phyloP scores from a whole-genome alignment of 2,113 vertebrate species.

The Cyphomyrus discorhynchus region DNA sequence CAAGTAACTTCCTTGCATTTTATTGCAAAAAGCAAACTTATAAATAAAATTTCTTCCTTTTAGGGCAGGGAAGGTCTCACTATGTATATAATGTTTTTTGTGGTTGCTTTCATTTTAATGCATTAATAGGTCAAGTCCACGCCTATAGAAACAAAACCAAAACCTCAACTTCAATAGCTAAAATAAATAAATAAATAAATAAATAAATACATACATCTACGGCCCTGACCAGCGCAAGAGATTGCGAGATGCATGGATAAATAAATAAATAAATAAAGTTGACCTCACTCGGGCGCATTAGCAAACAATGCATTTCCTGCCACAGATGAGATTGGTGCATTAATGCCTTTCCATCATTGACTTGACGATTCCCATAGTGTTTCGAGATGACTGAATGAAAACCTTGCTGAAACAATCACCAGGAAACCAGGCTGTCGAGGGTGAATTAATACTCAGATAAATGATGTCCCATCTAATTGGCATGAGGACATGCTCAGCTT shows the following conservation, averaged over 20 bases:
- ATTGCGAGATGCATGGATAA: neutral
- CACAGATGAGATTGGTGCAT: neutral
- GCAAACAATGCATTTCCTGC: constrained; percentile 9
- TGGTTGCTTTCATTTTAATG: neutral
- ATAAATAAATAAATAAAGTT: neutral
- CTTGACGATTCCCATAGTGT: neutral
- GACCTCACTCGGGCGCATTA: constrained; percentile 3
- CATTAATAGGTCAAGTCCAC: neutral
- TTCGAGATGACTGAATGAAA: neutral
- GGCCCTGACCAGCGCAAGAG: neutral
- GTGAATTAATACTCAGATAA: neutral
- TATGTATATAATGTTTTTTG: neutral
- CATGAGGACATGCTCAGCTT: neutral
- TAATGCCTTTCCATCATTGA: neutral
- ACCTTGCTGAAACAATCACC: neutral
- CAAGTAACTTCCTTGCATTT: neutral
- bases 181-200: neutral
- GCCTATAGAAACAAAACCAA: neutral
- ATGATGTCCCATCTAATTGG: neutral
- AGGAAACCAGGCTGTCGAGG: neutral
- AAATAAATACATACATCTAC: neutral
- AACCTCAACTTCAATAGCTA: neutral
- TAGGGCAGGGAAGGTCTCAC: neutral
- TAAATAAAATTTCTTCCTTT: neutral
- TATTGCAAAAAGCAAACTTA: neutral